Evolutionary conservation across 2,797 vertebrate species (phyloP), one percentile per base, ranked within the genome.

Genomic region (Rachycentron canadum): DNA sequence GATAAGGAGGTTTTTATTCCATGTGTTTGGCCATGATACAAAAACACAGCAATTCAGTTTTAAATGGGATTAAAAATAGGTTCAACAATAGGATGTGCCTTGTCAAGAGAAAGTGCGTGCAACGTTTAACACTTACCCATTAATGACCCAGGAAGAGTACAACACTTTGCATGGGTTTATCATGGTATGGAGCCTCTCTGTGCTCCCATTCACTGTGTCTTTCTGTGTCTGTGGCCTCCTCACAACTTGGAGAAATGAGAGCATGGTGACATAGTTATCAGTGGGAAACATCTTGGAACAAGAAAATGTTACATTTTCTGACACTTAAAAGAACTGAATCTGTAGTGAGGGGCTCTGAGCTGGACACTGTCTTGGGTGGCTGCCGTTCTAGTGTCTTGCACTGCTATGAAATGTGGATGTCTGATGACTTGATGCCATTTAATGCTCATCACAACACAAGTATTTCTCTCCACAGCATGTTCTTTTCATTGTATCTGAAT

Each of bases 111-210:
- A 32, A 47, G 30, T 71, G 69, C 19, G 4, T 82, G 69, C 57
- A 63, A 57, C 63, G 64, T 36, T 57, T 61, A 50, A 55, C 71
- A 21, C 10, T 68, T 45, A 26, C 17, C 36, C 67, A 66, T 61
- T 58, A 75, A 65, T 70, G 47, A 86, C 69, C 79, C 73, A 86
- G 86, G 86, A 84, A 90, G 87, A 78, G 87, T 85, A 82, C 82
- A 82, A 76, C 65, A 85, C 85, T 91, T 90, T 92, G 85, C 88
- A 89, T 91, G 77, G 56, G 60, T 78, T 84, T 76, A 74, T 84
- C 57, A 69, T 36, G 1, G 12, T 47, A 25, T 32, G 55, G n/a
- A 66, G 70, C 50, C 25, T 56, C 68, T 78, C 56, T 81, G 34
- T 81, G 34, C 62, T 50, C 67, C 50, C 14, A 19, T 63, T n/a